Percentiles rank a stretch among this genome's conserved stretches.
Evolutionary conservation across 2,797 vertebrate genomes (phyloP).

Genomic region (Alosa sapidissima): DNA sequence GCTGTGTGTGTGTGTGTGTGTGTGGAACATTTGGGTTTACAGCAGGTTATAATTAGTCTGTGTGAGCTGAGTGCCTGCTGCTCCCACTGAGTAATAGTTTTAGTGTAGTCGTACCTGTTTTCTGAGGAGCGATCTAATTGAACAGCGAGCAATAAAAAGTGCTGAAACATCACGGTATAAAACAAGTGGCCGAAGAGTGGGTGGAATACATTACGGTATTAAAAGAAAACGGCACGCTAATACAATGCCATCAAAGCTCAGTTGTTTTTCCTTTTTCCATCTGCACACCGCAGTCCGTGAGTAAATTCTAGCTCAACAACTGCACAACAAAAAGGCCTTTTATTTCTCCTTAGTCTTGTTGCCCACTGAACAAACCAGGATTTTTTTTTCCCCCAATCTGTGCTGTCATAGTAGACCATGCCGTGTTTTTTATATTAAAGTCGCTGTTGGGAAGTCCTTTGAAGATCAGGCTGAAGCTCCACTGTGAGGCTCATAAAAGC

Average conservation of each 20-base stretch:
- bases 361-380: neutral
- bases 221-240: neutral
- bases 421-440: neutral
- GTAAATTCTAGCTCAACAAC: neutral
- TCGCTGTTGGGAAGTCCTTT: conserved; percentile 1
- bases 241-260: neutral
- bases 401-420: neutral
- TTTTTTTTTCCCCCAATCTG: neutral
- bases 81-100: neutral
- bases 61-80: neutral
- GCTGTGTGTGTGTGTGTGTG: neutral
- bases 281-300: neutral
- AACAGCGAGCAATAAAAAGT: conserved; percentile 9
- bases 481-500: neutral
- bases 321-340: conserved; percentile 4
- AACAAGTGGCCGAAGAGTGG: neutral
- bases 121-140: conserved; percentile 1
- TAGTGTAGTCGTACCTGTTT: conserved; percentile 19
- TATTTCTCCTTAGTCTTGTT: neutral
- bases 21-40: neutral
- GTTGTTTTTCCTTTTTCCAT: neutral
- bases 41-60: conserved; percentile 15
- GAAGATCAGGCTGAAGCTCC: neutral
- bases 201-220: neutral
- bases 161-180: conserved; percentile 3